Base-by-base conservation (phyloP, 2,888 invertebrate genomes). In the Chironomus tentans region DNA sequence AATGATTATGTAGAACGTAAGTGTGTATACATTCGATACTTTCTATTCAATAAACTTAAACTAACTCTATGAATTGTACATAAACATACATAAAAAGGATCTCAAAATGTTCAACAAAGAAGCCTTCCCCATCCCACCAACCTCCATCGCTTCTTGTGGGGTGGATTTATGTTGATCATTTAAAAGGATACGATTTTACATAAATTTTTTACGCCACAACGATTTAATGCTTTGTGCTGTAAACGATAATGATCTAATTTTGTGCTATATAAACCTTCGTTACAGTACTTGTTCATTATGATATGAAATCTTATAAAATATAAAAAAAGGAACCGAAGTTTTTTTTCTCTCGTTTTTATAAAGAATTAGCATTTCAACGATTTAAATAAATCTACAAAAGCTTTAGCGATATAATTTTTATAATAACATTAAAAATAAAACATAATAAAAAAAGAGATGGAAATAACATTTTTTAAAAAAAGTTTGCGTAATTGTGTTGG, bases 331-430 rank as follows among this genome's bases (percentile, higher is more conserved):
- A 56, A 38, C 38, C 65, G 65, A 65, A 65, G 65, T 65, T 65
- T 65, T 13, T 65, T 13, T 21, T 6, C 28, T 28, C 28, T 28
- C 28, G 5, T 28, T 28, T 71, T 50, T 50, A 71, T 56, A 47
- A 18, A 46, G 71, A 71, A 71, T 71, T 24, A 71, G 47, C 71
- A 73, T 73, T 73, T 62, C 72, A 73, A 62, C 46, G 38, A 73
- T 73, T 73, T 73, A 46, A 73, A 73, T 73, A 73, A 73, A 56
- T 73, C 62, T 62, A 56, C 56, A 56, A 73, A 71, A 71, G 71
- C 71, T 50, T 13, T 65, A 56, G 38, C 38, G 15, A 56, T 56
- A 15, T 15, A n/a, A 21, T 65, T 65, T 65, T 65, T 68, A 15
- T 68, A 28, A 10, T 38, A 13, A 38, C 18, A 18, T 38, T 28